phyloP scores from a whole-genome alignment of 2,113 vertebrate species.

The Elephantulus edwardii region DNA sequence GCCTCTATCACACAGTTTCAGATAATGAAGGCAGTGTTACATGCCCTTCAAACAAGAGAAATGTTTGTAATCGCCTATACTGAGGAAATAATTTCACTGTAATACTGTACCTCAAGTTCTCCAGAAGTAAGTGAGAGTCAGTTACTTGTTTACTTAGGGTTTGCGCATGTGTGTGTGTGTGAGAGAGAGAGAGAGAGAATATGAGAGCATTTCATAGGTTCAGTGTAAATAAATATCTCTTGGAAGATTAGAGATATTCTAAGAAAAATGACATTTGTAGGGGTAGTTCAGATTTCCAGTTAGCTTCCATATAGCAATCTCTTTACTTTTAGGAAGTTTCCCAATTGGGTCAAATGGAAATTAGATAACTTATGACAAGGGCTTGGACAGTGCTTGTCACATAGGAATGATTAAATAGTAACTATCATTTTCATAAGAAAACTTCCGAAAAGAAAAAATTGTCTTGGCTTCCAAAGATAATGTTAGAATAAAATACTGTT shows the following conservation, averaged over 20 bases:
- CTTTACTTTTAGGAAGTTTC: neutral
- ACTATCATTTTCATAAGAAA: neutral
- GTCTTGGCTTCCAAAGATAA: too few relatives aligned
- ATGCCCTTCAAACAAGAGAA: neutral
- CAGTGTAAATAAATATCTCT: neutral
- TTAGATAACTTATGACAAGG: too few relatives aligned
- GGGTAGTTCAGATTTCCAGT: neutral
- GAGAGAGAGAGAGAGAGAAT: too few relatives aligned
- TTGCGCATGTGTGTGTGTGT: too few relatives aligned
- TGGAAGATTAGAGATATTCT: neutral
- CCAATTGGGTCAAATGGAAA: rapidly evolving
- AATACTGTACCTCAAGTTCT: neutral
- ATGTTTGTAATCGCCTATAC: rapidly evolving
- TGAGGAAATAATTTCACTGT: too few relatives aligned
- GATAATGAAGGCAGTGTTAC: neutral
- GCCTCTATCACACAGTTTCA: rapidly evolving
- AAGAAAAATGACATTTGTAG: too few relatives aligned
- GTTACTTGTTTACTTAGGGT: too few relatives aligned
- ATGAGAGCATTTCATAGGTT: neutral
- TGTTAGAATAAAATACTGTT: neutral
- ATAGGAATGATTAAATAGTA: rapidly evolving
- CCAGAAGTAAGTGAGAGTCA: rapidly evolving
- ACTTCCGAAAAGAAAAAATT: neutral
- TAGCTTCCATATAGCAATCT: neutral
- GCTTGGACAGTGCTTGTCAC: rapidly evolving